These are phyloP conservation scores for Grapholita molesta DNA, from an alignment of 1,140 invertebrate genomes.

Conservation along the genomic window DNA sequence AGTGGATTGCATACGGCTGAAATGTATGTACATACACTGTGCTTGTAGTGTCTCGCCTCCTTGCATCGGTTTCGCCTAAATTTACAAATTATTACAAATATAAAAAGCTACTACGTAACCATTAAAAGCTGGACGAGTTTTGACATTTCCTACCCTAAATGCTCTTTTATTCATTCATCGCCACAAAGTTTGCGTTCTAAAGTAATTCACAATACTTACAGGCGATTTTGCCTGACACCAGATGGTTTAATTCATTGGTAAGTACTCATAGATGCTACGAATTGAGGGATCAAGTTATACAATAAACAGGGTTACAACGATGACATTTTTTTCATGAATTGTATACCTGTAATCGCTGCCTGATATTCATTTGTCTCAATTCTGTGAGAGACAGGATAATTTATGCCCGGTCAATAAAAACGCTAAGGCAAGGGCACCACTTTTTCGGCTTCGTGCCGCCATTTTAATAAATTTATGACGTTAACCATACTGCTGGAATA, in stretches of 20 bases:
- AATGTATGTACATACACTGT: no score
- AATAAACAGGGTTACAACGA: neutral
- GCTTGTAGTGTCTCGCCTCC: no score
- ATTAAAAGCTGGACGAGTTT: neutral
- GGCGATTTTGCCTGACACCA: no score
- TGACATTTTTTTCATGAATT: neutral
- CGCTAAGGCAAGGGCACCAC: neutral
- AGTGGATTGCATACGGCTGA: no score
- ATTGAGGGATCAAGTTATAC: neutral
- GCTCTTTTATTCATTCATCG: neutral
- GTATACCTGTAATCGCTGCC: neutral
- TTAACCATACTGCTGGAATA: neutral
- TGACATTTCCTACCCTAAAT: neutral
- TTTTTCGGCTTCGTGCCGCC: conserved; percentile 8
- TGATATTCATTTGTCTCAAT: conserved; percentile 15
- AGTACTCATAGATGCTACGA: no score
- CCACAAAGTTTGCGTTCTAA: neutral
- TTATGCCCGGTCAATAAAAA: conserved; percentile 2
- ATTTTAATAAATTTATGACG: conserved; percentile 10
- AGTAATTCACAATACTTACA: neutral
- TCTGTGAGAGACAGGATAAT: neutral
- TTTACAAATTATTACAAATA: no score
- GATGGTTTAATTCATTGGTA: no score
- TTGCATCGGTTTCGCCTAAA: no score
- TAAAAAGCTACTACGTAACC: neutral